Evolutionary conservation across 1,140 invertebrate species (phyloP), one percentile per base, ranked within the genome.

Genomic region (Drosophila nannoptera): DNA sequence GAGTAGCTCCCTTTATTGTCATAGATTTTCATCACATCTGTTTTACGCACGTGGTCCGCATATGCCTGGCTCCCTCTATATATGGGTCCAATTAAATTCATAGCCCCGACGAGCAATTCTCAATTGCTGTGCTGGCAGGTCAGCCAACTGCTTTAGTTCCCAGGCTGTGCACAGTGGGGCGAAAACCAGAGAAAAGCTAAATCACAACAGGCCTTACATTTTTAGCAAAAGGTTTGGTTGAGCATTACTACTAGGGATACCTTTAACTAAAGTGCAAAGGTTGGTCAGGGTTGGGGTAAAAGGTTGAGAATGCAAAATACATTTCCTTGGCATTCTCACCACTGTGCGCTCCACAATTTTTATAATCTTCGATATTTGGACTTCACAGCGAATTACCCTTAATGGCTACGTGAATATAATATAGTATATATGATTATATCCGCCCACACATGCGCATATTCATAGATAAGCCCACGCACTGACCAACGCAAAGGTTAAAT

Each of bases 1-100:
- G 64, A 90, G 90, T 90, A 89, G 4, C 43, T 33, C 9, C 35
- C 40, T 29, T 14, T 35, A 43, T 22, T 22, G 22, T 31, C 35
- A 16, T 58, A 42, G 32, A 14, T 12, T 40, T 54, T 33, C 22
- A 62, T 40, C 42, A 32, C n/a, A n/a, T 43, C 9, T 32, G 8
- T 69, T 69, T 48, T 31, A 63, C 8, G 38, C 46, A 45, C 58
- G 36, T 35, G 29, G 40, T 29, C 43, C 53, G 54, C 54, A 65
- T 49, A 38, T 38, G 36, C 4, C 8, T 38, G 42, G 22, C 22
- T 22, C 22, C 22, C 56, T 42, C 36, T 35, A 31, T 35, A 31
- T 43, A 63, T 60, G 54, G 42, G 68, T 52, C 46, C 58, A 71
- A 74, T 74, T 71, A 58, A 62, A 53, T 53, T 43, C 56, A 67